phyloP scores from a whole-genome alignment of 1,140 invertebrate genomes.

The Akabosia matsudoensis region DNA sequence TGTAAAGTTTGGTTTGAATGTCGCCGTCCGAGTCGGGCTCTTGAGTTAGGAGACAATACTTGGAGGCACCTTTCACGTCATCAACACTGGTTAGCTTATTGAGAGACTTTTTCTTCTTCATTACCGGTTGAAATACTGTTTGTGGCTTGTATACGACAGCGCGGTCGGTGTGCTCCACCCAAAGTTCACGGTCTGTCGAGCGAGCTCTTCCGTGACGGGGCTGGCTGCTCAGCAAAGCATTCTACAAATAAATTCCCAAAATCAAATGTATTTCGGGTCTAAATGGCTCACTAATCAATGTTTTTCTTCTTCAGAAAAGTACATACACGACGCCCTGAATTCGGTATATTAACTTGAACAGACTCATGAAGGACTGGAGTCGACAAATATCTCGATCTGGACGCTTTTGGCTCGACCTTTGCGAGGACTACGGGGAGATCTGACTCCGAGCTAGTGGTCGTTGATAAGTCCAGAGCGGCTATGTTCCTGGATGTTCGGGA shows the following conservation, averaged over 20 bases:
- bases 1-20: constrained; percentile 87
- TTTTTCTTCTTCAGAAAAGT: too few species aligned
- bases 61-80: constrained; percentile 72
- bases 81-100: constrained; percentile 68
- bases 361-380: constrained; percentile 4
- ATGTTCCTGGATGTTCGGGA: not conserved
- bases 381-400: not conserved
- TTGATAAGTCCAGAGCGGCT: constrained; percentile 20
- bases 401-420: not conserved
- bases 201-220: constrained; percentile 71
- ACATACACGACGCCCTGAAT: not conserved
- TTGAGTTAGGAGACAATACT: constrained; percentile 89
- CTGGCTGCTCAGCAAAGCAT: constrained; percentile 61
- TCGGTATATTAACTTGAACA: not conserved
- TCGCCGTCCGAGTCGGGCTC: constrained; percentile 86
- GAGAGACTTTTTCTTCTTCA: constrained; percentile 78
- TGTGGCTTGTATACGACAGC: constrained; percentile 62
- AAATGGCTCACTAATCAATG: too few species aligned
- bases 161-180: constrained; percentile 85
- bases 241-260: constrained; percentile 9
- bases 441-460: constrained; percentile 40
- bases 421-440: constrained; percentile 21
- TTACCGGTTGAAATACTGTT: constrained; percentile 83
- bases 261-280: constrained; percentile 6
- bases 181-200: constrained; percentile 68